A percentile compares a stretch with the other conserved stretches of the same genome.
These are phyloP conservation scores for Daubentonia madagascariensis DNA, from an alignment of 2,113 vertebrate species.

Conservation along the genomic window DNA sequence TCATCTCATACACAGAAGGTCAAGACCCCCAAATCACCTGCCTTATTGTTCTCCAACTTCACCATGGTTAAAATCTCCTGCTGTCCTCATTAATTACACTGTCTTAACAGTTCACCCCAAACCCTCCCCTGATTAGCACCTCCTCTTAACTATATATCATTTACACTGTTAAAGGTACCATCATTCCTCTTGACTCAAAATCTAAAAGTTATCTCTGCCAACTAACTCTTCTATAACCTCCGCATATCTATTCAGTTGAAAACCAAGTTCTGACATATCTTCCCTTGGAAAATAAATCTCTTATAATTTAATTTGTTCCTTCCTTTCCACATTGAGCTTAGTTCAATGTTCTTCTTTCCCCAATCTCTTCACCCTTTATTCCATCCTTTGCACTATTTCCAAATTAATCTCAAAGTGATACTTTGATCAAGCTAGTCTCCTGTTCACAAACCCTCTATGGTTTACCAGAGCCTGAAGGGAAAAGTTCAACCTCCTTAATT, in stretches of 20 bases:
- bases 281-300: background rate
- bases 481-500: background rate
- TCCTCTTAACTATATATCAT: background rate
- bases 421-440: background rate
- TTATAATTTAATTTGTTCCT: background rate
- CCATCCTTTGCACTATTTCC: background rate
- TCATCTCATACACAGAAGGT: background rate
- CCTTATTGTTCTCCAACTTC: background rate
- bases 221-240: background rate
- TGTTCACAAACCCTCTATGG: background rate
- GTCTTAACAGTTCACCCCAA: too few relatives aligned
- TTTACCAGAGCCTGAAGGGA: background rate
- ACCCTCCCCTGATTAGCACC: rapidly evolving
- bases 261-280: background rate
- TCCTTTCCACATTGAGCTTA: background rate
- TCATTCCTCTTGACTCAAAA: background rate
- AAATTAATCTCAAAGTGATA: background rate
- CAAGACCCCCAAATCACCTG: background rate
- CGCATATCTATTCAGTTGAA: background rate
- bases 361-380: background rate
- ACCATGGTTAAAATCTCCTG: background rate
- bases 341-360: background rate
- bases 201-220: background rate
- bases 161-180: background rate
- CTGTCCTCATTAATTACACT: background rate